These are phyloP conservation scores for Mycteria americana DNA, from an alignment of 2,797 vertebrate species.

Conservation along the genomic window DNA sequence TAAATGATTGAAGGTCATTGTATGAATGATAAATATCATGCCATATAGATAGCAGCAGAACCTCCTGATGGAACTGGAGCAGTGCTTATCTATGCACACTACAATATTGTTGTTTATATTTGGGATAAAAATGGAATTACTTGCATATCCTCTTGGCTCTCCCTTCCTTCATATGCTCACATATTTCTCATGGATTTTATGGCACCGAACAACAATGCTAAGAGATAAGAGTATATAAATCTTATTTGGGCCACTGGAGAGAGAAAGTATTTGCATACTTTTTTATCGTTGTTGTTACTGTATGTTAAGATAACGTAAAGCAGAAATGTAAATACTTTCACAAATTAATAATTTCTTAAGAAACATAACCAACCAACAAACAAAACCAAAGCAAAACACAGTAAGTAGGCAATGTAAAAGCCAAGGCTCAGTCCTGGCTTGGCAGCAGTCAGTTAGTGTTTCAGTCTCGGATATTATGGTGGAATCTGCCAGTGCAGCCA, in stretches of 20 bases:
- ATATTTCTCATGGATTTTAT: constrained; percentile 32
- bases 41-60: neutral
- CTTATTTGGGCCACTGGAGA: neutral
- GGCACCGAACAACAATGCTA: neutral
- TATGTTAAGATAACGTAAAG: neutral
- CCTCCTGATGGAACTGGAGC: neutral
- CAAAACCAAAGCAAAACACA: neutral
- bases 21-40: constrained; percentile 35
- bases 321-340: neutral
- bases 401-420: neutral
- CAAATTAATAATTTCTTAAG: neutral
- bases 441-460: constrained; percentile 53
- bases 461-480: neutral
- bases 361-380: neutral
- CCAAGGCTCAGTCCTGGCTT: neutral
- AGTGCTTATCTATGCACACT: constrained; percentile 1
- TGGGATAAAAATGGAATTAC: constrained; percentile 43
- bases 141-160: constrained; percentile 25
- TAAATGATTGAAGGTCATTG: constrained; percentile 29
- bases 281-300: neutral
- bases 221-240: constrained; percentile 24
- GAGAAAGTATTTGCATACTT: neutral
- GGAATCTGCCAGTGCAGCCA: constrained; percentile 45
- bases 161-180: neutral
- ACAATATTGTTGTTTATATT: constrained; percentile 22